Conservation (phyloP, 2,113 vertebrate genomes). For the Willisornis vidua region DNA sequence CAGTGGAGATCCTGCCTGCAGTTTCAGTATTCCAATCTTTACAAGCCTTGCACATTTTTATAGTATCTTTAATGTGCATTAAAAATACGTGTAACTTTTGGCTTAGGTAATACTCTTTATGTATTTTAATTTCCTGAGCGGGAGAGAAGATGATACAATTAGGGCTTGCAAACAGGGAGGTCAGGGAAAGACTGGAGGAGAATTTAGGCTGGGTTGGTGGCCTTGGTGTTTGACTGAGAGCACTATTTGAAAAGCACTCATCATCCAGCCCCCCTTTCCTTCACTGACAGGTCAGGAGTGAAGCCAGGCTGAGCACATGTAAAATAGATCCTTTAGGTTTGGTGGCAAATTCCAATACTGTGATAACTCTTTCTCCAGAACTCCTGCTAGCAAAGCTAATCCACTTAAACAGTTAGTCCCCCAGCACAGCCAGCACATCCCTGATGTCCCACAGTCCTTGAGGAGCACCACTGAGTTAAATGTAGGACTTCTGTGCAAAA, state of each 20-base stretch:
- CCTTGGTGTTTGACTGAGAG: not conserved
- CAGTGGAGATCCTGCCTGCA: not conserved
- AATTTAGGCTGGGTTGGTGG: not conserved
- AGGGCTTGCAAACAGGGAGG: not conserved
- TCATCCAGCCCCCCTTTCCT: not conserved
- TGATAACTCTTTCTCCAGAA: not conserved
- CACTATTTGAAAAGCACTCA: not conserved
- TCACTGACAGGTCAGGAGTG: not conserved
- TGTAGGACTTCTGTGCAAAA: not conserved
- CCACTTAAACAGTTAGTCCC: not conserved
- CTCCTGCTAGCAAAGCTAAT: not conserved
- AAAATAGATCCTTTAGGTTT: not conserved
- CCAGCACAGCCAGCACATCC: not conserved
- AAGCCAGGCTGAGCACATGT: not conserved
- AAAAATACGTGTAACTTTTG: not conserved
- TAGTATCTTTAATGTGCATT: not conserved
- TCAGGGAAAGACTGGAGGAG: not conserved
- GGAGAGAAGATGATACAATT: not conserved
- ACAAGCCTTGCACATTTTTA: not conserved
- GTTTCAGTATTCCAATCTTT: not conserved
- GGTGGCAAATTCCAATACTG: not conserved
- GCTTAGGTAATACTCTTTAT: not conserved
- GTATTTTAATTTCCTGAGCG: not conserved
- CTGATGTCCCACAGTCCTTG: not conserved
- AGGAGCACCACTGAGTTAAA: not conserved